Conservation (phyloP, 2,797 vertebrate genomes). For the Vipera latastei region DNA sequence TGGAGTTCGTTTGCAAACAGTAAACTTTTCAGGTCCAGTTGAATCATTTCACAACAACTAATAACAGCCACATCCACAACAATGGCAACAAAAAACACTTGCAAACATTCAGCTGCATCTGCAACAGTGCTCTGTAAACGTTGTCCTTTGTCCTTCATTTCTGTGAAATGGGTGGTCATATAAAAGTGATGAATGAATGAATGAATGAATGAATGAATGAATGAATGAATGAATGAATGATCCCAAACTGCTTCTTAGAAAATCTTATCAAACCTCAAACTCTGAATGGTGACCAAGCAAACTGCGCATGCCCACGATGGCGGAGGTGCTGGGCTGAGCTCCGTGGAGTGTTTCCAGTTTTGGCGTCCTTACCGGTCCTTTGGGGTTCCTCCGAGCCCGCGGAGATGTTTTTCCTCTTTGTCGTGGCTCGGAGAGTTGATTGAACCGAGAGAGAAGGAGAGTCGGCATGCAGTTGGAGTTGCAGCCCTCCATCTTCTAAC, state of each 20-base stretch:
- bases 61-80: not conserved
- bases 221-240: not conserved
- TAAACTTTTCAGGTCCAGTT: constrained; percentile 68
- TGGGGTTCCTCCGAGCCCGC: too few species aligned
- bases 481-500: too few species aligned
- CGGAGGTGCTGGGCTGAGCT: too few species aligned
- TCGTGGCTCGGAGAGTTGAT: too few species aligned
- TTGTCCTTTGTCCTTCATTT: not conserved
- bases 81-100: constrained; percentile 46
- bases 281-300: not conserved
- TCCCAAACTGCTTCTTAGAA: not conserved
- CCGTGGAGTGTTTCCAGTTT: too few species aligned
- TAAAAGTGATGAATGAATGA: not conserved
- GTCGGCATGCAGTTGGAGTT: too few species aligned
- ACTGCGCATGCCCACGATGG: too few species aligned
- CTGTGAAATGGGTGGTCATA: not conserved
- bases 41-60: constrained; percentile 43
- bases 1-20: constrained; percentile 59
- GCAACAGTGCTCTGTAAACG: not conserved
- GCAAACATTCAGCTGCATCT: constrained; percentile 39
- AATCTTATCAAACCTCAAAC: not conserved
- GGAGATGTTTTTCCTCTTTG: too few species aligned
- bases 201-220: not conserved
- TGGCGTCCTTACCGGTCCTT: too few species aligned
- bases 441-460: too few species aligned